These are phyloP conservation scores for Eubucco bourcierii DNA, from an alignment of 2,113 vertebrate species.

Conservation along the genomic window DNA sequence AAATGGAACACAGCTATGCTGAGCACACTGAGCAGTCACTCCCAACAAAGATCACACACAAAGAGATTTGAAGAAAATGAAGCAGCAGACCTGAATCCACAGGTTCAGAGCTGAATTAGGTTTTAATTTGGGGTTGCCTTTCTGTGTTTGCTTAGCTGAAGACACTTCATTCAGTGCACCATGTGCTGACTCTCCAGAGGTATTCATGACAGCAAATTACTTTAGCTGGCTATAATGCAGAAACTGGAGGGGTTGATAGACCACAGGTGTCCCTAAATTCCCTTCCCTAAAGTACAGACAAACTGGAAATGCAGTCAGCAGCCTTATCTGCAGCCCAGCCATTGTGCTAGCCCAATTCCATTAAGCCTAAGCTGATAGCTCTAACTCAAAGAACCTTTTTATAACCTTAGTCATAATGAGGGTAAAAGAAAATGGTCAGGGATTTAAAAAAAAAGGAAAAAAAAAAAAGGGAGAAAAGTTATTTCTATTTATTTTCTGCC, in stretches of 20 bases:
- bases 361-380: neutral
- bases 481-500: neutral
- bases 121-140: neutral
- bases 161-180: constrained; percentile 31
- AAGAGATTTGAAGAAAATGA: neutral
- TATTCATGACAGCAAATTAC: neutral
- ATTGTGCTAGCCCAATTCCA: neutral
- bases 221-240: neutral
- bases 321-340: neutral
- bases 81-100: neutral
- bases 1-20: neutral
- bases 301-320: neutral
- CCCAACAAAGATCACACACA: constrained; percentile 4
- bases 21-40: neutral
- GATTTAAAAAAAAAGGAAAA: neutral
- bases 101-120: constrained; percentile 29
- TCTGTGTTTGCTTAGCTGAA: constrained; percentile 14
- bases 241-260: neutral
- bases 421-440: neutral
- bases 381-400: neutral
- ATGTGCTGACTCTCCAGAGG: neutral
- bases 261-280: neutral
- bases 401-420: neutral
- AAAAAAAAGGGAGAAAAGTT: neutral
- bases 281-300: neutral